Evolutionary conservation across 2,113 vertebrate genomes (phyloP).

Genomic region (Chitala chitala): DNA sequence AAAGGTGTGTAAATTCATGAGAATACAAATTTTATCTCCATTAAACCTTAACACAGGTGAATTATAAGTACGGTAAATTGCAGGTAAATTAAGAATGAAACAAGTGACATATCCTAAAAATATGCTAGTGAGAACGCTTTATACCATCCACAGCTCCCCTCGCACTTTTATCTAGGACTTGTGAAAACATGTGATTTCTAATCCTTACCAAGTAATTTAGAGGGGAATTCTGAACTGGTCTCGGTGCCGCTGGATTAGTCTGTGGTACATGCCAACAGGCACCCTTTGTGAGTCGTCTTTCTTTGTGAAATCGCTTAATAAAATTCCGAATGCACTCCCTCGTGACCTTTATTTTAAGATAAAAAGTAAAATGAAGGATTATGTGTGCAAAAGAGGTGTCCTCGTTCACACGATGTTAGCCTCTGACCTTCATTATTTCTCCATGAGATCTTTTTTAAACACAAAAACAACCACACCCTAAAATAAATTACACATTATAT

Average conservation of each 20-base stretch:
- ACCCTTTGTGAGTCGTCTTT: conserved; percentile 3
- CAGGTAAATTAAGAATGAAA: background rate
- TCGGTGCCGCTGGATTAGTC: conserved; percentile 32
- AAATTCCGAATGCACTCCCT: conserved; percentile 35
- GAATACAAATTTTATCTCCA: too few relatives aligned
- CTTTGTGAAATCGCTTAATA: background rate
- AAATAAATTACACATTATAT: too few relatives aligned
- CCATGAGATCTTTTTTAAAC: background rate
- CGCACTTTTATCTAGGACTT: background rate
- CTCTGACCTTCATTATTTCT: background rate
- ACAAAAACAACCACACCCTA: too few relatives aligned
- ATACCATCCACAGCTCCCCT: conserved; percentile 16
- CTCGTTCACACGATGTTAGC: background rate
- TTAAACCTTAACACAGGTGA: too few relatives aligned
- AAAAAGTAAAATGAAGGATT: background rate
- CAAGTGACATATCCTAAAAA: background rate
- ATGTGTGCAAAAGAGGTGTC: background rate
- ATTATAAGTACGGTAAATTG: too few relatives aligned
- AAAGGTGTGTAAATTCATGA: too few relatives aligned
- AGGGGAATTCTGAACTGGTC: conserved; percentile 23
- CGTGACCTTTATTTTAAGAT: background rate
- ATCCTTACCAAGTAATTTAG: conserved; percentile 29
- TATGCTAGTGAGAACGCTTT: conserved; percentile 9
- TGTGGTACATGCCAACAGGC: conserved; percentile 15
- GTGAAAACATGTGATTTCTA: conserved; percentile 39